phyloP scores from a whole-genome alignment of 2,888 invertebrate genomes.

The Acronicta aceris region DNA sequence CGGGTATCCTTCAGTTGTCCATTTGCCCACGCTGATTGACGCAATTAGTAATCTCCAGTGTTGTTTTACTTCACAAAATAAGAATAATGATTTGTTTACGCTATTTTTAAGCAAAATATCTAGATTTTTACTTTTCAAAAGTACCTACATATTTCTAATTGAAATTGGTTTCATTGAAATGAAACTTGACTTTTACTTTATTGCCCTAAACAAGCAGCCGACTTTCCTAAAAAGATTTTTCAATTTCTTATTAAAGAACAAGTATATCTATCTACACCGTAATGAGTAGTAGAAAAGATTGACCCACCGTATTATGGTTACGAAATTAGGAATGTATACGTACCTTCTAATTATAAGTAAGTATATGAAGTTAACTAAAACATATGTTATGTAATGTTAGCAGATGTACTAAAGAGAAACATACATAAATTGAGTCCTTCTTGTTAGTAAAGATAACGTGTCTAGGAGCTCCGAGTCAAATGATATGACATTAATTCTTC shows the following conservation, averaged over 20 bases:
- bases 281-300: too few relatives aligned
- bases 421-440: conserved; percentile 13
- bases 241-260: conserved; percentile 7
- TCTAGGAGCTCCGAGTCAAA: conserved; percentile 27
- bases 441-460: conserved; percentile 23
- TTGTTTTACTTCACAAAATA: conserved; percentile 59
- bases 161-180: too few relatives aligned
- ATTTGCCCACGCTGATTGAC: conserved; percentile 62
- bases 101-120: conserved; percentile 32
- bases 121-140: too few relatives aligned
- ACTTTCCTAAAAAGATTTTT: neutral
- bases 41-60: conserved; percentile 60
- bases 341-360: neutral
- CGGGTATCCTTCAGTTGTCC: conserved; percentile 64
- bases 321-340: too few relatives aligned
- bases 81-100: conserved; percentile 73
- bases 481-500: conserved; percentile 33
- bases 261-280: too few relatives aligned
- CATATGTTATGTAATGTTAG: conserved; percentile 12
- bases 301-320: too few relatives aligned
- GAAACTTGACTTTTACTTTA: conserved; percentile 57
- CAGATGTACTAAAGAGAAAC: conserved; percentile 10
- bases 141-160: too few relatives aligned
- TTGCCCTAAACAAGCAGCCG: conserved; percentile 18
- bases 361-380: neutral